Evolutionary conservation across 2,888 invertebrate genomes (phyloP).

Genomic region (Nudaria mundana): DNA sequence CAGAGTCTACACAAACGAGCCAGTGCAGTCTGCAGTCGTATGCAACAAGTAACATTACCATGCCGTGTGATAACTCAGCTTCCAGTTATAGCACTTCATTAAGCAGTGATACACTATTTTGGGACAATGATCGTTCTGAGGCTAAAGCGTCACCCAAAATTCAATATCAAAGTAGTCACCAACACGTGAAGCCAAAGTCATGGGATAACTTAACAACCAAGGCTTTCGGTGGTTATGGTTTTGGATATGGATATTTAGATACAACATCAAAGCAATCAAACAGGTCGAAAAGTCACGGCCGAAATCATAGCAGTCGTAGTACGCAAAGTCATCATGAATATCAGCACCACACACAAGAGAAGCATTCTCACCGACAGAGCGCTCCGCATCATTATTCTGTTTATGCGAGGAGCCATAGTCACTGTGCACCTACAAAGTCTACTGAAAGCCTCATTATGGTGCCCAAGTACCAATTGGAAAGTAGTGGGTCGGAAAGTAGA

Average conservation of each 20-base stretch:
- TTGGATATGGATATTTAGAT: conserved; percentile 92
- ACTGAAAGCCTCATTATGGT: conserved; percentile 89
- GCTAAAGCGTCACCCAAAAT: conserved; percentile 70
- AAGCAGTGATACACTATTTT: conserved; percentile 92
- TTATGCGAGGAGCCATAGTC: conserved; percentile 73
- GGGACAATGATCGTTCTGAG: conserved; percentile 83
- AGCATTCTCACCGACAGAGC: conserved; percentile 72
- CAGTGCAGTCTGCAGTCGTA: conserved; percentile 92
- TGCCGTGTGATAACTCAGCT: conserved; percentile 85
- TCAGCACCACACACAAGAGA: conserved; percentile 62
- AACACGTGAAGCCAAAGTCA: conserved; percentile 88
- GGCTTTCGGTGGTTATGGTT: conserved; percentile 92
- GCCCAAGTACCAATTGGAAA: conserved; percentile 82
- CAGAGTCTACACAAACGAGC: conserved; percentile 86
- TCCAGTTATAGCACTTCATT: conserved; percentile 92
- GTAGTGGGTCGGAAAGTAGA: conserved; percentile 84
- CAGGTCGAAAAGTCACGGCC: conserved; percentile 71
- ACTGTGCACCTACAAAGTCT: conserved; percentile 87
- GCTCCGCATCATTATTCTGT: conserved; percentile 70
- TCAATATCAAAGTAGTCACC: conserved; percentile 71
- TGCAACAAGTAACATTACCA: conserved; percentile 87
- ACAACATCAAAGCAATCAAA: conserved; percentile 72
- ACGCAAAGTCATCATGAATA: conserved; percentile 79
- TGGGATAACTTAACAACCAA: conserved; percentile 95
- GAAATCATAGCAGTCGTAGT: conserved; percentile 82